Base-by-base conservation (phyloP, 2,113 vertebrate species). In the Seriola dumerili region DNA sequence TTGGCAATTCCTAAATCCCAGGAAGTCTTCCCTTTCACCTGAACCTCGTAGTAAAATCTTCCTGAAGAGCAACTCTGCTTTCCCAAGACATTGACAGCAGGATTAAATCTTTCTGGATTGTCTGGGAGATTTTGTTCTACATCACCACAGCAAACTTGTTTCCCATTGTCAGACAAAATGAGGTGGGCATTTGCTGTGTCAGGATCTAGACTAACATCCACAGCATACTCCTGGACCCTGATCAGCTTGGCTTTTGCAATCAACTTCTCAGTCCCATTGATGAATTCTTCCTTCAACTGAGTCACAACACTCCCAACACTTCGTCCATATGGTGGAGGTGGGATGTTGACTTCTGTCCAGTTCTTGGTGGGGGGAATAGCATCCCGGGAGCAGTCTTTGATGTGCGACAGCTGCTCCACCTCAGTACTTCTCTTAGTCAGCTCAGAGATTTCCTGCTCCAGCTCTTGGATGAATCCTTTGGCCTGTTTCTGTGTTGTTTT, bases 11-110 rank as follows among this genome's bases (percentile, higher is more conserved):
- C 89, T 52, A 91, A 36, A 79, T 76, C 71, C 87, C 89, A 91
- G 11, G 63, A 32, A 3, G 19, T 85, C 55, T 84, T 85, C 11
- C 50, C 77, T 59, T 61, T 58, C 1, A 91, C 90, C 16, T 65
- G 46, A 61, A 86, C 85, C 78, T 89, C 62, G 5, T 55, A 91
- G 54, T 91, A 89, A 74, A 79, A 82, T n/a, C 83, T 76, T 23
- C 87, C 80, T 29, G 85, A 74, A 4, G 76, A 87, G 54, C 87
- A 81, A 14, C 72, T 54, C 34, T 80, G 68, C 57, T 63, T 87
- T 55, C 80, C 87, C 21, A 91, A 36, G 17, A 84, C 83, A 11
- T 72, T 81, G 16, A 0, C 0, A 5, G 8, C 19, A 4, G 1
- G 0, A 2, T 50, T 25, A 23, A 85, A 91, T 65, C 80, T 84